Evolutionary conservation across 2,113 vertebrate genomes (phyloP), one percentile per base, ranked within the genome.

Genomic region (Peromyscus leucopus): DNA sequence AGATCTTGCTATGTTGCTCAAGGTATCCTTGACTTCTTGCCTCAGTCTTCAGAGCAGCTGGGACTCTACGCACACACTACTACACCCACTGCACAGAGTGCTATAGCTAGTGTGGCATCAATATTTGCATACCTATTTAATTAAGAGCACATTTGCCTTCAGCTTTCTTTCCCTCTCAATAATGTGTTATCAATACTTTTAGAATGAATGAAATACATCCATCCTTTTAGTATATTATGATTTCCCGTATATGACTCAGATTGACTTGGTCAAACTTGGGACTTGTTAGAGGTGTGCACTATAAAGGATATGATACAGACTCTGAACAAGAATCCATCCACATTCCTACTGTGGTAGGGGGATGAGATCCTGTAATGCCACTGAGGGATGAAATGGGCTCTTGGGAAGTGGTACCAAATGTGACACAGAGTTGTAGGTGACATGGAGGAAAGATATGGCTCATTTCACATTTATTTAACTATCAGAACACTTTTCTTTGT

Each of bases 81-180:
- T 0, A 2, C 2, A 31, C 31, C 26, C 6, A 10, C 2, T 71
- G 39, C 31, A 17, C 76, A 42, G 24, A 75, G 65, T 67, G 91
- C 16, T 72, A 63, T n/a, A 7, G 31, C 42, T 76, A 80, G 28
- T 75, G 42, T 61, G 6, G 46, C 42, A 76, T 96, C 93, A 33
- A 94, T 80, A 16, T 78, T 83, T 93, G 75, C 76, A 31, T 84
- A 48, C 31, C 78, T 79, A 67, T 85, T 83, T 95, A 82, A 86
- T 90, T 84, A 72, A 22, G 57, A 93, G 87, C 69, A 19, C 78
- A 79, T 72, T 95, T 19, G 46, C 16, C 89, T 96, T 28, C 63
- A 90, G 19, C 26, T 91, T 92, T 51, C 57, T 92, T 95, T 92
- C 28, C 9, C 19, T 76, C 65, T 89, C 84, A 88, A 1, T 82